These are phyloP conservation scores for Gambusia yucatana DNA, from an alignment of 2,797 vertebrate genomes.

Conservation along the genomic window DNA sequence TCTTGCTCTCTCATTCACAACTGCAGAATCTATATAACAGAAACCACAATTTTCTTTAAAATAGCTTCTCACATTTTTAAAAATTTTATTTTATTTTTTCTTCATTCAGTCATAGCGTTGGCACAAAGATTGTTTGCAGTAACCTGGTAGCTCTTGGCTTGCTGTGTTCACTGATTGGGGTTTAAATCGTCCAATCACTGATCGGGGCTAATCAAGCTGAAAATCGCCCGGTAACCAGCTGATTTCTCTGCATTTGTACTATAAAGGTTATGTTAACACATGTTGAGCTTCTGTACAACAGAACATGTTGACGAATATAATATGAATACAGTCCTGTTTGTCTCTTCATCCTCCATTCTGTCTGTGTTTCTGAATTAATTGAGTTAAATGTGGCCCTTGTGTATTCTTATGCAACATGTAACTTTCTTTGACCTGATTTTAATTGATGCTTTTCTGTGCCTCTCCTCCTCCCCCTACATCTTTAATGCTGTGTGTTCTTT, in stretches of 20 bases:
- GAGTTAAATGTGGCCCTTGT: slow-evolving; percentile 56
- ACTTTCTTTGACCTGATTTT: slow-evolving; percentile 56
- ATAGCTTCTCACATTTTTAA: background rate
- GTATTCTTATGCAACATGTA: slow-evolving; percentile 60
- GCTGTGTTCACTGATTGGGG: background rate
- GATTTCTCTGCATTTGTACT: background rate
- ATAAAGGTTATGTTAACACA: background rate
- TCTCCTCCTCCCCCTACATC: slow-evolving; percentile 34
- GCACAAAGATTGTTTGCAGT: background rate
- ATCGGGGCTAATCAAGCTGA: background rate
- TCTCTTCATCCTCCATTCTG: slow-evolving; percentile 46
- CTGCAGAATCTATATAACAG: background rate
- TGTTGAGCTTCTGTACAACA: background rate
- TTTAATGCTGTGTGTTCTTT: slow-evolving; percentile 75
- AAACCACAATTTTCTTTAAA: background rate
- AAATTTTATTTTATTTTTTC: background rate
- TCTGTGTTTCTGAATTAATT: slow-evolving; percentile 35
- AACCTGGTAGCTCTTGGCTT: background rate
- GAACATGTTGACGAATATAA: background rate
- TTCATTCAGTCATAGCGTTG: background rate
- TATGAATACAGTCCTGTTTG: slow-evolving; percentile 11
- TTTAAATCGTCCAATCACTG: background rate
- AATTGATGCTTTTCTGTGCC: slow-evolving; percentile 66
- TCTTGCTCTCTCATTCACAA: background rate
- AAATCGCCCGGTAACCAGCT: background rate